These are phyloP conservation scores for Pogoniulus pusillus DNA, from an alignment of 2,797 vertebrate species.

Conservation along the genomic window DNA sequence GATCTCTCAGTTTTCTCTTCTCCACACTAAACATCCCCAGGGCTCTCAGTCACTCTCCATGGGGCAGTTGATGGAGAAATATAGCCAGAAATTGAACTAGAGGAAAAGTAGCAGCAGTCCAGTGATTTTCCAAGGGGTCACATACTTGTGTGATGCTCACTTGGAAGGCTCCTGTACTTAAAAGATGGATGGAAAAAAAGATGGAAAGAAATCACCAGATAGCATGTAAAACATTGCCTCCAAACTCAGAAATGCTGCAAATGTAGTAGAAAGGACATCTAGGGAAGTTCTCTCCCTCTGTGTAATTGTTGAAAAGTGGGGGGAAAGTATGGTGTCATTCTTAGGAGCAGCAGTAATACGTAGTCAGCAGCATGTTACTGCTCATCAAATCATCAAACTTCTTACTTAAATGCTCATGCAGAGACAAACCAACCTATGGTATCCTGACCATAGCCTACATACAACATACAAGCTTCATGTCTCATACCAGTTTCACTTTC, in stretches of 20 bases:
- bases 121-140: too few relatives aligned
- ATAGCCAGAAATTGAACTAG: too few relatives aligned
- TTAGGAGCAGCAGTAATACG: conserved; percentile 8
- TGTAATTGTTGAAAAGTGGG: conserved; percentile 19
- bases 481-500: conserved; percentile 19
- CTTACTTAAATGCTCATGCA: background rate
- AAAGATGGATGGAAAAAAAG: too few relatives aligned
- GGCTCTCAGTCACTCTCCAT: too few relatives aligned
- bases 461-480: background rate
- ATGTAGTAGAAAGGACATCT: background rate
- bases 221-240: conserved; percentile 10
- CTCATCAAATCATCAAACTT: conserved; percentile 7
- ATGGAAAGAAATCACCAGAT: background rate
- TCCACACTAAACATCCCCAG: too few relatives aligned
- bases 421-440: too few relatives aligned
- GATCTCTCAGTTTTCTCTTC: too few relatives aligned
- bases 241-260: conserved; percentile 12
- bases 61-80: too few relatives aligned
- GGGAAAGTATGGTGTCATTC: background rate
- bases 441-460: background rate
- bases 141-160: too few relatives aligned
- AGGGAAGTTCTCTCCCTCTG: background rate
- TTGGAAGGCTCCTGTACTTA: too few relatives aligned
- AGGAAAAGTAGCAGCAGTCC: too few relatives aligned
- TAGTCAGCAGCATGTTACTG: background rate